Percentiles rank a stretch among this genome's conserved stretches.
These are phyloP conservation scores for Pasiphila rectangulata DNA, from an alignment of 2,888 invertebrate species.

Conservation along the genomic window DNA sequence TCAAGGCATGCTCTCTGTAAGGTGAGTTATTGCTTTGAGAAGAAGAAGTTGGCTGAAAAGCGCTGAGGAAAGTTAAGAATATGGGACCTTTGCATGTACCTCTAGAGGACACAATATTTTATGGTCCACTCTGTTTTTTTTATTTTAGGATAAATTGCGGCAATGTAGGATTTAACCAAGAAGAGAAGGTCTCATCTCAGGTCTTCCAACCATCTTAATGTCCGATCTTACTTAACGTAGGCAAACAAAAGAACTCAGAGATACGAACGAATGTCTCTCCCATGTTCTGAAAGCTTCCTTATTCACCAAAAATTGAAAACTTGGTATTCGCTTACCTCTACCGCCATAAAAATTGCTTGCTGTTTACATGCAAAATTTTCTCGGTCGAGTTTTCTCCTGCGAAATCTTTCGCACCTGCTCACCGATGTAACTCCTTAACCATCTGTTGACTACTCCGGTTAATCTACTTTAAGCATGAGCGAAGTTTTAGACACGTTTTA, in stretches of 20 bases:
- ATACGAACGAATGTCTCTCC: too few relatives aligned
- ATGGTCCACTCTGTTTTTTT: background rate
- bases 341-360: background rate
- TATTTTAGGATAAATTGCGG: too few relatives aligned
- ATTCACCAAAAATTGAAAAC: too few relatives aligned
- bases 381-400: background rate
- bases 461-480: conserved; percentile 17
- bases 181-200: too few relatives aligned
- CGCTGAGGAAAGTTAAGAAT: background rate
- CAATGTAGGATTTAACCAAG: too few relatives aligned
- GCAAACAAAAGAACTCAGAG: too few relatives aligned
- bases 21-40: conserved; percentile 10
- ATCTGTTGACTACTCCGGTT: conserved; percentile 19
- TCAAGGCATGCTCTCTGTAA: background rate
- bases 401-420: conserved; percentile 12
- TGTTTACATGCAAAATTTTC: conserved; percentile 2
- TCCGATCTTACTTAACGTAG: too few relatives aligned
- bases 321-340: background rate
- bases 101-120: background rate
- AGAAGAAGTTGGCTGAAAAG: conserved; percentile 9
- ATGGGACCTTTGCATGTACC: background rate
- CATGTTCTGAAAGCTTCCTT: too few relatives aligned
- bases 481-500: conserved; percentile 32
- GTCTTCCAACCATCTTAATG: too few relatives aligned
- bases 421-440: conserved; percentile 2